Percentiles rank a stretch among this genome's conserved stretches.
phyloP scores from a whole-genome alignment of 64 coral and sea anemone species.

The Montipora foliosa region DNA sequence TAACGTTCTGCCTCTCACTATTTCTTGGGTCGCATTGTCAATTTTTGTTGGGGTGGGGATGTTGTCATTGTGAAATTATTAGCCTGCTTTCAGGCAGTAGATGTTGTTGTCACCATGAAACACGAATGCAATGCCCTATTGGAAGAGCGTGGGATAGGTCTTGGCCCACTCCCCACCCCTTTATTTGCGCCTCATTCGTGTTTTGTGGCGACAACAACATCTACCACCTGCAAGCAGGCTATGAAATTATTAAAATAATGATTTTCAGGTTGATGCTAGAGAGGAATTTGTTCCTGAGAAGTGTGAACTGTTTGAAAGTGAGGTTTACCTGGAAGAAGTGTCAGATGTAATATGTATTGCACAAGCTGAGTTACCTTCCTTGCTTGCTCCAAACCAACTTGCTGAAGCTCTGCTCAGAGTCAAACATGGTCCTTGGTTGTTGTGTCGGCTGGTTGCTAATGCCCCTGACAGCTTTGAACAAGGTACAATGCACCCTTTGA shows the following conservation, averaged over 20 bases:
- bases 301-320: slow-evolving; percentile 97
- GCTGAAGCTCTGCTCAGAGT: slow-evolving; percentile 88
- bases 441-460: slow-evolving; percentile 91
- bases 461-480: slow-evolving; percentile 96
- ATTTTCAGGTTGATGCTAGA: slow-evolving; percentile 74
- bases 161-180: no score
- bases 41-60: no score
- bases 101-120: no score
- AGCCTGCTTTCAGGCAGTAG: no score
- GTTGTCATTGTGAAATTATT: no score
- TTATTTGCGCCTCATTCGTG: no score
- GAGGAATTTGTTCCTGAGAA: slow-evolving; percentile 93
- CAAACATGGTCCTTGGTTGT: slow-evolving; percentile 93
- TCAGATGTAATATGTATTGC: slow-evolving; percentile 97
- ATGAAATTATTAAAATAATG: background rate
- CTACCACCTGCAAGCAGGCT: no score
- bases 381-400: slow-evolving; percentile 83
- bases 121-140: no score
- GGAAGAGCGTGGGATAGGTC: no score
- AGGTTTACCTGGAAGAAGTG: slow-evolving; percentile 94
- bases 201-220: no score
- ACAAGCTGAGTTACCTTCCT: slow-evolving; percentile 89
- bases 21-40: no score
- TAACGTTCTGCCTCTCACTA: no score
- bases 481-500: slow-evolving; percentile 53